Evolutionary conservation across 2,888 invertebrate species (phyloP).

Genomic region (Tetramorium bicarinatum): DNA sequence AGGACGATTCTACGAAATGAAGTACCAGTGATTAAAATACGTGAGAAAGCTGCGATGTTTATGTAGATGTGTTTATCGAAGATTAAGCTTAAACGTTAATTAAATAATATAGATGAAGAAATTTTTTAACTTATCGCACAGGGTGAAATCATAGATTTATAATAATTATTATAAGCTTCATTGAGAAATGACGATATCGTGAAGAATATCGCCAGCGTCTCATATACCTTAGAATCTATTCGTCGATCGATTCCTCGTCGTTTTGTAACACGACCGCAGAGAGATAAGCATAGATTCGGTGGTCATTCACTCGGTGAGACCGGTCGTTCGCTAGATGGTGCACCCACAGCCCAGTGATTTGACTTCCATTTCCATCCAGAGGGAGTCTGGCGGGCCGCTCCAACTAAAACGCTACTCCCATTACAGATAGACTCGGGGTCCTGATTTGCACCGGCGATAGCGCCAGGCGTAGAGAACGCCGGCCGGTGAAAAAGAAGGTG

Average conservation of each 20-base stretch:
- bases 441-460: slow-evolving; percentile 52
- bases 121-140: neutral
- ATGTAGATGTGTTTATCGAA: neutral
- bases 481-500: slow-evolving; percentile 48
- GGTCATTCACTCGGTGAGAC: slow-evolving; percentile 42
- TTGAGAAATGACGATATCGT: neutral
- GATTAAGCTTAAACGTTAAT: neutral
- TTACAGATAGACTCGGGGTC: slow-evolving; percentile 43
- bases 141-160: neutral
- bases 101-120: neutral
- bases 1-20: slow-evolving; percentile 15
- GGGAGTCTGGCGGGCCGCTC: slow-evolving; percentile 36
- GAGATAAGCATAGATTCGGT: slow-evolving; percentile 35
- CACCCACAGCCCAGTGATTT: slow-evolving; percentile 44
- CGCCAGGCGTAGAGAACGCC: slow-evolving; percentile 35
- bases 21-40: neutral
- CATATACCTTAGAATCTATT: neutral
- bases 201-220: neutral
- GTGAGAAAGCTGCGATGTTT: neutral
- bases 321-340: slow-evolving; percentile 36
- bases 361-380: slow-evolving; percentile 52
- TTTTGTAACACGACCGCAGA: neutral
- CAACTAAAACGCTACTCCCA: slow-evolving; percentile 48
- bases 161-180: neutral
- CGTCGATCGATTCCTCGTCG: slow-evolving; percentile 3